A percentile compares a stretch with the other conserved stretches of the same genome.
Evolutionary conservation across 2,113 vertebrate genomes (phyloP).

Genomic region (Hymenochirus boettgeri): DNA sequence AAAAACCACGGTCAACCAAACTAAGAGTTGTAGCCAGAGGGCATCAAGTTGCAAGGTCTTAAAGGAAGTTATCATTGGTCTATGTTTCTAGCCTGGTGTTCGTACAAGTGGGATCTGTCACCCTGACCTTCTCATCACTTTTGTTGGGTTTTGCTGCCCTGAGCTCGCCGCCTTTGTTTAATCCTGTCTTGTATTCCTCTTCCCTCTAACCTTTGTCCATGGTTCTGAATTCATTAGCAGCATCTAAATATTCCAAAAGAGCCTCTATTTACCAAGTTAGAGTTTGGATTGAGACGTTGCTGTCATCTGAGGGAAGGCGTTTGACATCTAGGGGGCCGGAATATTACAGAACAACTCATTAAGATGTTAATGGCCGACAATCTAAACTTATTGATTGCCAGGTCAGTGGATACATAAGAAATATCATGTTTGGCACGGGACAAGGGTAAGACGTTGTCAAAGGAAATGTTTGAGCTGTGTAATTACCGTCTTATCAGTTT

Average conservation of each 20-base stretch:
- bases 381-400: conserved; percentile 65
- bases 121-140: not conserved
- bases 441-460: conserved; percentile 49
- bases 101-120: too few species aligned
- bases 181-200: not conserved
- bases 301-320: conserved; percentile 49
- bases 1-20: too few species aligned
- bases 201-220: conserved; percentile 1
- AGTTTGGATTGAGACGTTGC: not conserved
- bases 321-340: conserved; percentile 54
- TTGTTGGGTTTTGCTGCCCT: not conserved
- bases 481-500: conserved; percentile 44
- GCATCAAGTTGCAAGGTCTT: too few species aligned
- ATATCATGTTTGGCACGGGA: conserved; percentile 44
- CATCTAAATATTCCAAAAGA: not conserved
- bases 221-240: conserved; percentile 22
- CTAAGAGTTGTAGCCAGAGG: too few species aligned
- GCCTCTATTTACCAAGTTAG: not conserved
- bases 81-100: too few species aligned
- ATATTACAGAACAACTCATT: conserved; percentile 65
- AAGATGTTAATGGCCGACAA: conserved; percentile 71
- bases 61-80: too few species aligned
- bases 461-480: conserved; percentile 47
- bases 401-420: conserved; percentile 64
- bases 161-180: not conserved